Evolutionary conservation across 1,140 invertebrate genomes (phyloP).

Genomic region (Epicauta chinensis): DNA sequence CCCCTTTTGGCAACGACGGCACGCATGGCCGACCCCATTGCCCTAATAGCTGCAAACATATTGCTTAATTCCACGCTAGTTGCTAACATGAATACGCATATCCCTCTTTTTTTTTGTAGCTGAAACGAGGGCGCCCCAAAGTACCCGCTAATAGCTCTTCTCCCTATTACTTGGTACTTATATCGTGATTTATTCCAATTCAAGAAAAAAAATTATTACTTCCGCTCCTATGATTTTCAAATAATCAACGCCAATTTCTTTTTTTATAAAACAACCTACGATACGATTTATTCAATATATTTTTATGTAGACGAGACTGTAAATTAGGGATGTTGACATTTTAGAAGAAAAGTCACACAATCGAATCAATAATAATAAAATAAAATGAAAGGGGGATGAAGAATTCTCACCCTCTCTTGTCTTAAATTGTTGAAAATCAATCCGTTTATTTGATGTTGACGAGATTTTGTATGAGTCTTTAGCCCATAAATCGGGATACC

Average conservation of each 20-base stretch:
- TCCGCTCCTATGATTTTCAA: constrained; percentile 26
- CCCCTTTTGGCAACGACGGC: constrained; percentile 6
- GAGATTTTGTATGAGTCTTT: no score
- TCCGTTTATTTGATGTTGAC: no score
- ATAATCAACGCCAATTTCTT: constrained; percentile 12
- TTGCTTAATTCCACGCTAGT: constrained; percentile 37
- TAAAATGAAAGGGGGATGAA: no score
- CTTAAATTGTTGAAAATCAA: no score
- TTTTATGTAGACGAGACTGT: constrained; percentile 6
- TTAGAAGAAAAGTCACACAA: no score
- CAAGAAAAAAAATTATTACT: constrained; percentile 29
- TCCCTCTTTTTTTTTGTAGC: not conserved
- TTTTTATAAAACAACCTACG: not conserved
- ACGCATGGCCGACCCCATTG: constrained; percentile 31
- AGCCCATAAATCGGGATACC: no score
- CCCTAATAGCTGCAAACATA: constrained; percentile 36
- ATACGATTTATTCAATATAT: not conserved
- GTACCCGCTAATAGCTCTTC: constrained; percentile 38
- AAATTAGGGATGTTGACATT: constrained; percentile 8
- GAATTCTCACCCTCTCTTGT: no score
- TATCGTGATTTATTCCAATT: not conserved
- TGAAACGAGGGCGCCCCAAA: constrained; percentile 25
- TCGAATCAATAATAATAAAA: no score
- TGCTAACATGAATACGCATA: constrained; percentile 25
- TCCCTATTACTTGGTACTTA: constrained; percentile 19